Conservation (phyloP, 2,888 invertebrate species). For the Rhogogaster chlorosoma region DNA sequence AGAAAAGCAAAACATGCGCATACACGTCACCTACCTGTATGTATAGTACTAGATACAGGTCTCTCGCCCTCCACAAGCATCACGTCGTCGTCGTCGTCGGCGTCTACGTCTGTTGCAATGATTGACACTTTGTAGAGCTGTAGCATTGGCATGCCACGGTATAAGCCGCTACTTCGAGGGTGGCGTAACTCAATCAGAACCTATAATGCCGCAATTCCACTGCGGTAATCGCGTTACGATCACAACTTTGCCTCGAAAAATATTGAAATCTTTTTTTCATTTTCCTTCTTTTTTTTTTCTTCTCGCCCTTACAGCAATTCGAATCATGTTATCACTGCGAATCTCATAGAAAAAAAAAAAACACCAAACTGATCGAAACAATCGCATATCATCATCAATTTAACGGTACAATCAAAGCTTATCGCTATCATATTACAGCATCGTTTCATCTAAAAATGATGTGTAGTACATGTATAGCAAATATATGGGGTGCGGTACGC, state of each 20-base stretch:
- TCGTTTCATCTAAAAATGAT: background rate
- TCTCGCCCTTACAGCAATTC: background rate
- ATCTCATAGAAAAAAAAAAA: background rate
- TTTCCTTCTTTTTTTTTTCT: background rate
- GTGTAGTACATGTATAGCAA: background rate
- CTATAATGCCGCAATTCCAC: conserved; percentile 77
- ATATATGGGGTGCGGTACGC: background rate
- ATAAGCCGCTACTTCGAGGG: conserved; percentile 47
- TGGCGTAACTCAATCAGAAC: conserved; percentile 74
- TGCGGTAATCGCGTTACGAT: conserved; percentile 73
- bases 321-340: background rate
- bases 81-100: background rate
- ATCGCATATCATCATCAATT: too few relatives aligned
- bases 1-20: background rate
- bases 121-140: conserved; percentile 74
- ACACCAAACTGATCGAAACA: too few relatives aligned
- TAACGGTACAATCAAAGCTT: background rate
- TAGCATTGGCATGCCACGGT: conserved; percentile 67
- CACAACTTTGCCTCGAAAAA: conserved; percentile 44
- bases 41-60: background rate
- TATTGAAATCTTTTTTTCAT: conserved; percentile 40
- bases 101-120: conserved; percentile 57
- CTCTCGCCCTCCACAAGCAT: background rate
- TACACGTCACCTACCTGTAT: background rate
- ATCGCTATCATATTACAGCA: background rate